Evolutionary conservation across 2,888 invertebrate species (phyloP), one percentile per base, ranked within the genome.

Genomic region (Epicampocera succincta): DNA sequence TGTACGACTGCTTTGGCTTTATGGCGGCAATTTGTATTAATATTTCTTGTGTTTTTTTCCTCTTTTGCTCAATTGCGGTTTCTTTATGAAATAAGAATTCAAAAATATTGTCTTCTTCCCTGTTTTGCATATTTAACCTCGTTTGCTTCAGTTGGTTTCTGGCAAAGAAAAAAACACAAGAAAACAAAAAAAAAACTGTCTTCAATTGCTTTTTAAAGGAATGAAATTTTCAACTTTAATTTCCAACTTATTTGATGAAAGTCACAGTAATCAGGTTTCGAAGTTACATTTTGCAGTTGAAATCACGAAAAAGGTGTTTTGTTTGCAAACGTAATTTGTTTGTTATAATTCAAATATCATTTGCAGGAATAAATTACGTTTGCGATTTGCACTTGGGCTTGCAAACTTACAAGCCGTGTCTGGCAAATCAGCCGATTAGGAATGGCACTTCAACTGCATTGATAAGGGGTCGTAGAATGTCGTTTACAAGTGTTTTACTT

Each of bases 91-190:
- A 29, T 3, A 52, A 61, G 25, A 44, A 54, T 12, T 21, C 1
- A 17, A 17, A 71, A 60, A 44, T 73, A 42, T 33, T 60, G 12
- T 48, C 12, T 15, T 65, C 65, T n/a, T 65, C 66, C 17, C 46
- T 63, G 21, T 72, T 80, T 76, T 63, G 48, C 76, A 73, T 76
- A 71, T 81, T 68, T 81, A 77, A 73, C 68, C 54, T 44, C 68
- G 46, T 73, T 81, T 56, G 72, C 56, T 63, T 46, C 61, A 54
- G 40, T 42, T 19, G 46, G 19, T 42, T 65, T 74, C 38, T 29
- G 25, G 12, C n/a, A n/a, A n/a, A n/a, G n/a, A n/a, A n/a, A n/a
- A n/a, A n/a, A n/a, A n/a, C n/a, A 3, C 13, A n/a, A 9, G 21
- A 46, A 29, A 8, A 3, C 13, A n/a, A 9, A 33, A 46, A 29